phyloP scores from a whole-genome alignment of 30 jellyfish, hydroid and myxozoan genomes.

The Morbakka virulenta region DNA sequence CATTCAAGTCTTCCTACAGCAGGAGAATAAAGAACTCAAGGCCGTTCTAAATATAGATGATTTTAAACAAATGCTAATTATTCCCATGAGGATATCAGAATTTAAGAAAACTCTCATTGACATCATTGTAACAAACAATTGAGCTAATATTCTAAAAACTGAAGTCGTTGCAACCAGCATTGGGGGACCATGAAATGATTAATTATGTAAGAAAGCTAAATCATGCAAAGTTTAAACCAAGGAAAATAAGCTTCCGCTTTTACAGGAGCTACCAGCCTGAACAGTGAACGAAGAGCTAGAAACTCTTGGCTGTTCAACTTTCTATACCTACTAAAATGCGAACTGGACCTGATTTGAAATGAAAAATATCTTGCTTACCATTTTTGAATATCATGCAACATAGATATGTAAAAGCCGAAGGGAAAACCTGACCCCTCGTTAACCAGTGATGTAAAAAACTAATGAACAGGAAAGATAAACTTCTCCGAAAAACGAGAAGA shows the following conservation, averaged over 20 bases:
- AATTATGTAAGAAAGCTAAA: slow-evolving; percentile 41
- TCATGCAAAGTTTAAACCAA: slow-evolving; percentile 23
- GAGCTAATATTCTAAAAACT: slow-evolving; percentile 20
- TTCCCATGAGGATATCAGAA: slow-evolving; percentile 42
- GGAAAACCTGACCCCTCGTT: background rate
- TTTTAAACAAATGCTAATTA: slow-evolving; percentile 20
- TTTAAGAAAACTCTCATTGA: slow-evolving; percentile 25
- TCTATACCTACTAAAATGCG: slow-evolving; percentile 20
- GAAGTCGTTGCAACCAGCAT: slow-evolving; percentile 51
- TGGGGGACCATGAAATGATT: slow-evolving; percentile 56
- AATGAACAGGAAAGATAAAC: background rate
- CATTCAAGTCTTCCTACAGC: slow-evolving; percentile 10
- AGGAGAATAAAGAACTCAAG: slow-evolving; percentile 31
- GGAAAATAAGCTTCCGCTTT: slow-evolving; percentile 30
- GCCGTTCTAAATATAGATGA: slow-evolving; percentile 4
- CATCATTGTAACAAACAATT: slow-evolving; percentile 23
- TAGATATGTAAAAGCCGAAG: background rate
- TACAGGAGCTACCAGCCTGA: slow-evolving; percentile 52
- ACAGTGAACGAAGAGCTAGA: slow-evolving; percentile 40
- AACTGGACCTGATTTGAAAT: slow-evolving; percentile 13
- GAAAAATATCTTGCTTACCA: background rate
- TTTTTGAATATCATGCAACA: background rate
- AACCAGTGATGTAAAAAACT: background rate
- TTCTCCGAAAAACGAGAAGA: background rate
- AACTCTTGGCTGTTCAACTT: slow-evolving; percentile 25